These are phyloP conservation scores for Lycia hirtaria DNA, from an alignment of 2,888 invertebrate genomes.

Conservation along the genomic window DNA sequence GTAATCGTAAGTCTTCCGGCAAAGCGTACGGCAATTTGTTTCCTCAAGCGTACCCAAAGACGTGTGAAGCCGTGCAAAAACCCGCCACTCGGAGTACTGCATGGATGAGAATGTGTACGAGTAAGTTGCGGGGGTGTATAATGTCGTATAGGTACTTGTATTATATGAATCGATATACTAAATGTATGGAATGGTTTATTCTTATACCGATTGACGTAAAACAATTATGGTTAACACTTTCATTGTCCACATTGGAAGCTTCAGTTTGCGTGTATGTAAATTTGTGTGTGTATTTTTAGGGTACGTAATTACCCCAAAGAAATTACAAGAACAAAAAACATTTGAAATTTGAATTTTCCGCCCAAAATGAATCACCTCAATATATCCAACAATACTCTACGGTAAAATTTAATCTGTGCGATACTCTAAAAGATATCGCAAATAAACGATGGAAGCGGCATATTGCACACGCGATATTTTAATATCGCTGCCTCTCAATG, in stretches of 20 bases:
- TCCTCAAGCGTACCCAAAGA: constrained; percentile 19
- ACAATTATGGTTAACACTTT: too few species aligned
- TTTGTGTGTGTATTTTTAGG: too few species aligned
- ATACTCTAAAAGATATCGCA: constrained; percentile 31
- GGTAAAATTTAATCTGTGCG: constrained; percentile 24
- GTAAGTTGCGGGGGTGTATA: neutral
- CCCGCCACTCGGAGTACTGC: constrained; percentile 5
- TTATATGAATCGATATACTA: too few species aligned
- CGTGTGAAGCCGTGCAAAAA: constrained; percentile 27
- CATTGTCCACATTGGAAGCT: too few species aligned
- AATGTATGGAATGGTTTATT: too few species aligned
- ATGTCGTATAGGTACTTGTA: neutral
- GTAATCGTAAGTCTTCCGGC: constrained; percentile 3
- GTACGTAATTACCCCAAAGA: too few species aligned
- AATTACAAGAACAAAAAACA: too few species aligned
- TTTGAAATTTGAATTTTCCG: too few species aligned
- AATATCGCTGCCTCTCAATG: constrained; percentile 66
- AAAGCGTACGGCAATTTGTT: constrained; percentile 14
- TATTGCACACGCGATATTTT: constrained; percentile 50
- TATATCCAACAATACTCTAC: neutral
- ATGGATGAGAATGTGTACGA: constrained; percentile 6
- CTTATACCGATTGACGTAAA: too few species aligned
- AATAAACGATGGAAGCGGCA: constrained; percentile 34
- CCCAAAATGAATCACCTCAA: too few species aligned
- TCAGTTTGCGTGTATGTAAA: too few species aligned